phyloP scores from a whole-genome alignment of 2,888 invertebrate genomes.

The Panzeria rudis region DNA sequence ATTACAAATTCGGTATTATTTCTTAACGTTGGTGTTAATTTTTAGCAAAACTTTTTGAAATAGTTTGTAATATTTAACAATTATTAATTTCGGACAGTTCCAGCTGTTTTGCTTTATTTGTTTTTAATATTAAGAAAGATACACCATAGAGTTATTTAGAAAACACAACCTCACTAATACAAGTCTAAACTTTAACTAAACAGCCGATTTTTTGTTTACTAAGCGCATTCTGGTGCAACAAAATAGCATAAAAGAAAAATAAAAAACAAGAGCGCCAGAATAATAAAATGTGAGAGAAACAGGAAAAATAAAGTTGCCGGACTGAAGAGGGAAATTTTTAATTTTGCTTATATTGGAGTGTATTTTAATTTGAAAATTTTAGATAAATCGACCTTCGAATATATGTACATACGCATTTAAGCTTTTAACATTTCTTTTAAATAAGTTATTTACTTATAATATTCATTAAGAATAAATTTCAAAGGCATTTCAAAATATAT shows the following conservation, averaged over 20 bases:
- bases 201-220: conserved; percentile 74
- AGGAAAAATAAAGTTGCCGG: conserved; percentile 23
- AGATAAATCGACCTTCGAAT: too few species aligned
- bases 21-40: background rate
- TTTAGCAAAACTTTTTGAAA: background rate
- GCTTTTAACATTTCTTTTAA: too few species aligned
- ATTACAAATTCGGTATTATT: background rate
- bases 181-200: conserved; percentile 60
- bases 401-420: too few species aligned
- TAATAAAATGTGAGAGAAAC: background rate
- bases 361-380: too few species aligned
- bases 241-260: conserved; percentile 56
- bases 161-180: conserved; percentile 57
- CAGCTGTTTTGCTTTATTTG: conserved; percentile 37
- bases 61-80: background rate
- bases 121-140: conserved; percentile 6
- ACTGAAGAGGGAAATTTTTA: background rate
- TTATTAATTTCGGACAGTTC: background rate
- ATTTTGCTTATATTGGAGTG: background rate
- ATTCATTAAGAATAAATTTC: background rate
- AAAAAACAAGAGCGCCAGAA: conserved; percentile 18
- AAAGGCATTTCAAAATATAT: background rate
- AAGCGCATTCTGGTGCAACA: conserved; percentile 66
- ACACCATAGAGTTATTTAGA: background rate
- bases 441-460: too few species aligned